Base-by-base conservation (phyloP, 2,113 vertebrate species). In the Chinchilla lanigera region DNA sequence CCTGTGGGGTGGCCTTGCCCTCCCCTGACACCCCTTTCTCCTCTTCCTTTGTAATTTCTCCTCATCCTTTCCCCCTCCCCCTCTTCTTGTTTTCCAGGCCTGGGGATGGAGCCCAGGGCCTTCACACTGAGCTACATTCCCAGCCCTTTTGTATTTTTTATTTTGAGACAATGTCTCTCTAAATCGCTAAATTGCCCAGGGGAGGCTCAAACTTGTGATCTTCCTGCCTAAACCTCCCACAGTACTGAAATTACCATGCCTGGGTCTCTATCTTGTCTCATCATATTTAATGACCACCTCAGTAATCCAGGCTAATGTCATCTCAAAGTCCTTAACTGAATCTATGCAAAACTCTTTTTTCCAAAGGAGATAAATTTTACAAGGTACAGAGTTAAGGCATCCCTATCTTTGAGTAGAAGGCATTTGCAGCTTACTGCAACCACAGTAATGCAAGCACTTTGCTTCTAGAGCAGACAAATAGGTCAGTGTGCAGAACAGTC, bases 1-100 rank as follows among this genome's bases (percentile, higher is more conserved):
- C 61, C 26, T 78, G 17, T 0, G 0, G 2, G 5, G 5, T 58
- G 44, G 41, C 3, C 2, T 10, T 33, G 19, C 52, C 24, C 24
- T 28, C 22, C 71, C 5, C 71, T n/a, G n/a, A n/a, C n/a, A n/a
- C n/a, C n/a, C n/a, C n/a, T n/a, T n/a, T n/a, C 30, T 35, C 63
- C 13, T 60, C 58, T 22, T 17, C 14, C 56, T 58, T 20, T 20
- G 56, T 58, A 20, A 58, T 16, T 60, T 24, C 58, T 7, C 58
- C 20, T 60, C 20, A n/a, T n/a, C 6, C 17, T 7, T 33, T 24
- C 63, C 14, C 41, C 16, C 17, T 58, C 9, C n/a, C 38, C 20
- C 12, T 22, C 41, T 47, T 75, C 12, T 47, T 47, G 14, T 75
- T 47, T 77, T 77, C 41, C 26, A 47, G 26, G 28, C 41, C 13